These are phyloP conservation scores for Aphelenchoides bicaudatus DNA, from an alignment of 2,888 invertebrate species.

Conservation along the genomic window DNA sequence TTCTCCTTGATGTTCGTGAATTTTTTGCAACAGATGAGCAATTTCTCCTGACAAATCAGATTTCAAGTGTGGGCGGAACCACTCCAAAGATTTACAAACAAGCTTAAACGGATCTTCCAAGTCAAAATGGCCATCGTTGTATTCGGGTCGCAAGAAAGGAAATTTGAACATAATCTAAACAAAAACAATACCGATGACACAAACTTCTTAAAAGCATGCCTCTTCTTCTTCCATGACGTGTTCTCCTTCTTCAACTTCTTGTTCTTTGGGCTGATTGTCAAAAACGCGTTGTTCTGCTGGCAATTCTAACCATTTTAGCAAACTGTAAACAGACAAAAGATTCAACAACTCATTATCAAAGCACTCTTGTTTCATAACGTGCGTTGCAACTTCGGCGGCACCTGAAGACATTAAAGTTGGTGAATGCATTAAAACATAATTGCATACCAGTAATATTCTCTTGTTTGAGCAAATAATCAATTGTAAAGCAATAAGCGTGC, in stretches of 20 bases:
- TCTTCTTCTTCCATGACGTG: slow-evolving; percentile 44
- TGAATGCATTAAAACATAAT: slow-evolving; percentile 5
- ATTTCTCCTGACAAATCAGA: too few relatives aligned
- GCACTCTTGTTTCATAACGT: slow-evolving; percentile 71
- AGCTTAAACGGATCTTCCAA: slow-evolving; percentile 71
- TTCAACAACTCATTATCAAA: slow-evolving; percentile 44
- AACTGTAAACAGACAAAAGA: slow-evolving; percentile 30
- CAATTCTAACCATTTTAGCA: slow-evolving; percentile 46
- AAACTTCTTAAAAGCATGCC: not conserved
- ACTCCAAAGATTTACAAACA: slow-evolving; percentile 76
- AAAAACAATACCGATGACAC: slow-evolving; percentile 9
- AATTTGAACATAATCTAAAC: slow-evolving; percentile 72
- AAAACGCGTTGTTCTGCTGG: slow-evolving; percentile 38
- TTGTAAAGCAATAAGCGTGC: slow-evolving; percentile 73
- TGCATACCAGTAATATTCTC: slow-evolving; percentile 59
- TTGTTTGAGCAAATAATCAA: slow-evolving; percentile 72
- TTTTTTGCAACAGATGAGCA: too few relatives aligned
- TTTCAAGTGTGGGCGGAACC: slow-evolving; percentile 41
- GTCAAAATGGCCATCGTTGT: slow-evolving; percentile 85
- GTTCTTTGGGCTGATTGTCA: slow-evolving; percentile 30
- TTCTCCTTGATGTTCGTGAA: too few relatives aligned
- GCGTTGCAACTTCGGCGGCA: slow-evolving; percentile 75
- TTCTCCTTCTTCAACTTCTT: slow-evolving; percentile 53
- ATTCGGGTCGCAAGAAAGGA: slow-evolving; percentile 75
- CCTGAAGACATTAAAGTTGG: slow-evolving; percentile 52